Evolutionary conservation across 2,888 invertebrate species (phyloP).

Genomic region (Pachymerium ferrugineum): DNA sequence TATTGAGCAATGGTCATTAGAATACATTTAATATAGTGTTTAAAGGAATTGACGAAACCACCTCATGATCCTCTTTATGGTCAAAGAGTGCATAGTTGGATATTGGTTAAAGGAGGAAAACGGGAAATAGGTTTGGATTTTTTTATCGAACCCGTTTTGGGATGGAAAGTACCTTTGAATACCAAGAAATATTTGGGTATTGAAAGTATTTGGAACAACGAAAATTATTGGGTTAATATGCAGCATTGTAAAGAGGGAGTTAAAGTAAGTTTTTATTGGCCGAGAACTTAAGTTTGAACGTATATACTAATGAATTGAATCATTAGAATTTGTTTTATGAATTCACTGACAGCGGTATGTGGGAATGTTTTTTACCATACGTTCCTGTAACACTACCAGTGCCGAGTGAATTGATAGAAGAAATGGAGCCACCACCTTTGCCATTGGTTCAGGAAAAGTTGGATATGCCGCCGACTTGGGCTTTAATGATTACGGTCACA

Average conservation of each 20-base stretch:
- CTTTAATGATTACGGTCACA: neutral
- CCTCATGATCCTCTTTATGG: constrained; percentile 34
- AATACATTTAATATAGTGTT: neutral
- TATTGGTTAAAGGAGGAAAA: constrained; percentile 61
- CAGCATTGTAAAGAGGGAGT: constrained; percentile 35
- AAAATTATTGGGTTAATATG: constrained; percentile 67
- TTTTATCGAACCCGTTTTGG: constrained; percentile 82
- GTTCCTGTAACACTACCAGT: neutral
- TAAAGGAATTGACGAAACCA: constrained; percentile 18
- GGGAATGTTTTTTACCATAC: constrained; percentile 31
- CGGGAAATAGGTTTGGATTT: constrained; percentile 60
- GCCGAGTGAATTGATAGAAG: neutral
- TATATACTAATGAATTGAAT: neutral
- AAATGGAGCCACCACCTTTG: neutral
- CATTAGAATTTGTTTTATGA: constrained; percentile 4
- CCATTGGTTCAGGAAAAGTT: neutral
- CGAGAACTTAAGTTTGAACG: neutral
- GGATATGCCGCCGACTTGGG: constrained; percentile 29
- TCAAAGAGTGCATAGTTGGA: constrained; percentile 70
- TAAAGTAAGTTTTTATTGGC: neutral
- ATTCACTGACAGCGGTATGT: constrained; percentile 28
- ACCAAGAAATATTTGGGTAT: constrained; percentile 64
- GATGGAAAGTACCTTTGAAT: constrained; percentile 56
- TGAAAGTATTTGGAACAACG: constrained; percentile 78
- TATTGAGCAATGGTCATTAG: neutral